Conservation (phyloP, 2,888 invertebrate species). For the Lydus trimaculatus region DNA sequence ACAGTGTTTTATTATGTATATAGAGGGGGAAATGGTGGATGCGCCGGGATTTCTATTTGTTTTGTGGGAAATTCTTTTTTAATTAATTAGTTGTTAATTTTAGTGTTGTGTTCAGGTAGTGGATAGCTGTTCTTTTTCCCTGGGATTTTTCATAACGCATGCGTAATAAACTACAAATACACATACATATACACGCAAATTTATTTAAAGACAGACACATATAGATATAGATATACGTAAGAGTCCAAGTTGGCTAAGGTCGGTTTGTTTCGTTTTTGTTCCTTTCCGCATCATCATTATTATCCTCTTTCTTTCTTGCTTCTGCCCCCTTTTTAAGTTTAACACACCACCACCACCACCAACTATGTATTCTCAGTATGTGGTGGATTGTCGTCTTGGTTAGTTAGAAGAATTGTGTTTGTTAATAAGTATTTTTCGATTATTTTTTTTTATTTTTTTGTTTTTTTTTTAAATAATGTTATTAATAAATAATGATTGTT, state of each 20-base stretch:
- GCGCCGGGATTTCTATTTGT: neutral
- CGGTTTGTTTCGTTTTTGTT: conserved; percentile 5
- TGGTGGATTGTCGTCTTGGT: conserved; percentile 2
- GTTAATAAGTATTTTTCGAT: too few species aligned
- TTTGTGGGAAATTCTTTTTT: neutral
- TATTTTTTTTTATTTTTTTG: too few species aligned
- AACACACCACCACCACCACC: neutral
- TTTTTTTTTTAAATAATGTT: too few species aligned
- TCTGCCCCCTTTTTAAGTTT: neutral
- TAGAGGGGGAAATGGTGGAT: neutral
- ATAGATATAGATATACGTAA: neutral
- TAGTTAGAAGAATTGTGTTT: neutral
- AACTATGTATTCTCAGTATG: neutral
- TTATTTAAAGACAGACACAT: neutral
- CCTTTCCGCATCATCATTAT: conserved; percentile 3
- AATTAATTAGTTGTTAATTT: neutral
- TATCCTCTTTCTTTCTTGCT: conserved; percentile 4
- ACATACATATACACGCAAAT: neutral
- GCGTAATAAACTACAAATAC: neutral
- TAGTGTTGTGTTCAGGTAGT: neutral
- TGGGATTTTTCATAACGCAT: conserved; percentile 2
- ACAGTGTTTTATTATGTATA: too few species aligned
- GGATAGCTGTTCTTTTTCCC: neutral
- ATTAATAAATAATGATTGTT: neutral
- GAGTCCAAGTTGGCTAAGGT: conserved; percentile 4